Evolutionary conservation across 2,113 vertebrate species (phyloP), one percentile per base, ranked within the genome.

Genomic region (Cephalopterus ornatus): DNA sequence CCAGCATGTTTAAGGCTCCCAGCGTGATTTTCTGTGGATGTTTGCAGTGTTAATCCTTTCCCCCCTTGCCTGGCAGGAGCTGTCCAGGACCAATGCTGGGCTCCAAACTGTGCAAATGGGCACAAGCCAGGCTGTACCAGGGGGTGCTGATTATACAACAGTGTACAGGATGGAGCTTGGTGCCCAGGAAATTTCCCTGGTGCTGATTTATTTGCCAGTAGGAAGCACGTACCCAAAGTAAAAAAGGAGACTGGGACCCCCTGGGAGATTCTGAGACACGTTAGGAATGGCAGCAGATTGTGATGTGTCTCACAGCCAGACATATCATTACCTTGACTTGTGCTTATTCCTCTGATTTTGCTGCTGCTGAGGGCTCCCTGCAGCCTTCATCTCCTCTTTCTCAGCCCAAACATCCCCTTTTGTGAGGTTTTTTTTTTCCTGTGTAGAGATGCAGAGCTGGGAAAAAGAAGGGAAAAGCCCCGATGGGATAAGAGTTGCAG

Each of bases 191-290:
- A 11, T 47, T 58, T 30, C 56, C 44, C 42, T 27, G 52, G 42
- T 39, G 30, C 42, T 39, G 30, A 12, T 78, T 70, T 50, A 7
- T 88, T 58, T 83, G 37, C 50, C n/a, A 13, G 12, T 7, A 68
- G 32, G 37, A 91, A 75, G 67, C 66, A 14, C 26, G 56, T 23
- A n/a, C 9, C 13, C 19, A 13, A 44, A 81, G 55, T 6, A 3
- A 59, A 46, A 65, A 63, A 73, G n/a, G 33, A 39, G 27, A 8
- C 8, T 37, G 28, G 23, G 20, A 27, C 6, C 9, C 18, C 3
- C 26, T 15, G 39, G 39, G 49, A 85, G 27, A 44, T 27, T 8
- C 2, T 2, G 3, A 50, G 66, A 32, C 41, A 12, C 0, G 3
- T 6, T 6, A n/a, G 78, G 42, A 42, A n/a, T 8, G 8, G 12